Percentiles rank a stretch among this genome's conserved stretches.
phyloP scores from a whole-genome alignment of 1,140 invertebrate genomes.

The Hirudo medicinalis region DNA sequence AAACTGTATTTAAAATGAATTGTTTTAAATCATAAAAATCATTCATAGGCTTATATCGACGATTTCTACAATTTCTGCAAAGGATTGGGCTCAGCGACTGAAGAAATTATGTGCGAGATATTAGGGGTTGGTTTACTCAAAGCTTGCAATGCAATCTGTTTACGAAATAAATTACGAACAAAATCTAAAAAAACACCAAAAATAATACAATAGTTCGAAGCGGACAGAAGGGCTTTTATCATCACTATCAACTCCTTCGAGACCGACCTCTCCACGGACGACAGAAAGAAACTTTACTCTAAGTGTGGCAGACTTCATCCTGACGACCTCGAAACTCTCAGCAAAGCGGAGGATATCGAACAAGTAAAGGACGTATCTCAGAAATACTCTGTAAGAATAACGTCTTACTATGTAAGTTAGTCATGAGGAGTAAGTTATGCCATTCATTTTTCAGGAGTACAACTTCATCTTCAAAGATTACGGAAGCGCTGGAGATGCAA shows the following conservation, averaged over 20 bases:
- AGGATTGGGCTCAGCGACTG: constrained; percentile 84
- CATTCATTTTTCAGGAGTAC: constrained; percentile 12
- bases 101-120: constrained; percentile 98
- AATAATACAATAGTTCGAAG: constrained; percentile 75
- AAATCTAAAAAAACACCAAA: background rate
- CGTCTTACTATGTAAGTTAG: background rate
- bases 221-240: constrained; percentile 94
- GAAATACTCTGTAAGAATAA: constrained; percentile 67
- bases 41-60: constrained; percentile 68
- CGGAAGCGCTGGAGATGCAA: background rate
- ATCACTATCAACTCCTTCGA: constrained; percentile 99
- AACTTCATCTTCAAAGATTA: constrained; percentile 14
- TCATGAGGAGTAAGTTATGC: background rate
- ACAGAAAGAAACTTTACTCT: constrained; percentile 90
- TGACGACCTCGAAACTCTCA: constrained; percentile 82
- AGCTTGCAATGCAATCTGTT: background rate
- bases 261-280: constrained; percentile 95
- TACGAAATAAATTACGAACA: background rate
- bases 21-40: background rate
- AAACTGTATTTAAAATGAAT: background rate
- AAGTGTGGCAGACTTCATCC: constrained; percentile 91
- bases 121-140: constrained; percentile 60
- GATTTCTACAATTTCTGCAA: constrained; percentile 96
- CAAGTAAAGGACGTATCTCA: constrained; percentile 96
- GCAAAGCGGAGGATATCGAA: constrained; percentile 96